Evolutionary conservation across 2,797 vertebrate genomes (phyloP), one percentile per base, ranked within the genome.

Genomic region (Manis javanica): DNA sequence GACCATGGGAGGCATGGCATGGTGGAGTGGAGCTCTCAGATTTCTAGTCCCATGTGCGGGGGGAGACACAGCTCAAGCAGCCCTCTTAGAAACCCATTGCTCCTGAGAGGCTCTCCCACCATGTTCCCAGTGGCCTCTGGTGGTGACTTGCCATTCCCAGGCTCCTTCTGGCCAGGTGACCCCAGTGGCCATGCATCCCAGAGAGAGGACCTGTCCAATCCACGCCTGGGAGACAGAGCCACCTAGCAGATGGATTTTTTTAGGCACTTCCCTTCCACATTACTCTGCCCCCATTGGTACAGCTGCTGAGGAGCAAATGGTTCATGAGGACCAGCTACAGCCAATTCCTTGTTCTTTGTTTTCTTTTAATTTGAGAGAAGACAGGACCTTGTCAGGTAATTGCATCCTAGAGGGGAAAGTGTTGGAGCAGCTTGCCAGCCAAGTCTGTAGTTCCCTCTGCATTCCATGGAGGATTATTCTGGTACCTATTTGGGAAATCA

Each of bases 371-470:
- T 59, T 72, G 72, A 61, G 51, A 78, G 85, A 59, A 86, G 49
- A 72, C 55, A 26, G 79, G 57, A 37, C 71, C 49, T 86, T 18
- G 42, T 63, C 55, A 49, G 82, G 7, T 53, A 34, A 64, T 64
- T 15, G 34, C 6, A 5, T 53, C 46, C 81, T 21, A 16, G 75
- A 53, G n/a, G 55, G 18, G 59, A 66, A 34, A 34, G 37, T 7
- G 29, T 5, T 29, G 7, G 69, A 53, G 42, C 42, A 31, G 7
- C 26, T 51, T 79, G 57, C 69, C 24, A 8, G 74, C 49, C 12
- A 0, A 2, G 68, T 55, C 29, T 12, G 0, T 4, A 1, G 13
- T 13, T 51, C 23, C 4, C 0, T 0, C 18, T 0, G 29, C 29
- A 1, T 46, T 55, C 34, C 0, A 0, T 2, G 16, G 10, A 31